Evolutionary conservation across 2,113 vertebrate species (phyloP).

Genomic region (Columba janthina): DNA sequence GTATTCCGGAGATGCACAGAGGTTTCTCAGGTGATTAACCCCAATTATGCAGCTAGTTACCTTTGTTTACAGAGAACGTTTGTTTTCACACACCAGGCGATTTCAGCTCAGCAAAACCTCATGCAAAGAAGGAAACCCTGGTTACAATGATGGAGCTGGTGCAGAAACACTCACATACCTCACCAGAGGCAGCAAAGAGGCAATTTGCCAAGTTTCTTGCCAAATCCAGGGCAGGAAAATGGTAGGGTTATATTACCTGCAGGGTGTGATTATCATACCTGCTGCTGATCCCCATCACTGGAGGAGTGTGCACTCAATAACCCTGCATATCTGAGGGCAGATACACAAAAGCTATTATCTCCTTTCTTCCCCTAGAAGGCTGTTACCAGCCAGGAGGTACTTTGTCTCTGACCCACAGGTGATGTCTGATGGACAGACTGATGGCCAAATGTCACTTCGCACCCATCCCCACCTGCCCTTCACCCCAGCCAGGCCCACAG

Average conservation of each 20-base stretch:
- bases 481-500: not conserved
- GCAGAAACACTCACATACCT: not conserved
- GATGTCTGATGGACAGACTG: not conserved
- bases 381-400: not conserved
- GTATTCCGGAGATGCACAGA: not conserved
- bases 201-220: not conserved
- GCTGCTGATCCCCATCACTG: not conserved
- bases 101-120: not conserved
- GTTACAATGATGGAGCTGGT: not conserved
- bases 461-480: not conserved
- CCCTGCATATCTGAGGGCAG: not conserved
- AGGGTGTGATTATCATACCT: not conserved
- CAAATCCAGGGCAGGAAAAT: not conserved
- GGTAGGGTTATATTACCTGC: not conserved
- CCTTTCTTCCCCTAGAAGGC: not conserved
- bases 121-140: not conserved
- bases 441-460: not conserved
- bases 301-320: not conserved
- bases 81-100: not conserved
- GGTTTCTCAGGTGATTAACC: not conserved
- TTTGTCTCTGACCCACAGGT: accelerated
- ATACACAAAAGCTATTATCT: accelerated
- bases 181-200: not conserved
- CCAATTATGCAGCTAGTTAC: not conserved
- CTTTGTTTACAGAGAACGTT: not conserved